Conservation (phyloP, 2,113 vertebrate genomes). For the Grammomys surdaster region DNA sequence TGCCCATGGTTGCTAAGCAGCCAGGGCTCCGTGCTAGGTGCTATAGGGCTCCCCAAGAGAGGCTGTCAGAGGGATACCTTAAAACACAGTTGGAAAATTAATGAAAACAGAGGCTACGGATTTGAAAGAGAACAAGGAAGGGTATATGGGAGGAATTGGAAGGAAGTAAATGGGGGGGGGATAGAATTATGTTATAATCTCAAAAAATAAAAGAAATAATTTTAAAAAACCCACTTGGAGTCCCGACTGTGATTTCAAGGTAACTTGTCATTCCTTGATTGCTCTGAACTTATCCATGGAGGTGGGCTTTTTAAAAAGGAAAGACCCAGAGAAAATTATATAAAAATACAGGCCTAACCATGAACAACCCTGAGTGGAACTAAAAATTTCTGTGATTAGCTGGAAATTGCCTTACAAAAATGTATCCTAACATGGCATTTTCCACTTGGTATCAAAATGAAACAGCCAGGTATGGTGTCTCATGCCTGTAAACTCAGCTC, state of each 20-base stretch:
- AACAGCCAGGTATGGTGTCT: neutral
- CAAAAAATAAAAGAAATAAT: neutral
- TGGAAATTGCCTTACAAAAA: conserved; percentile 57
- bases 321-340: conserved; percentile 55
- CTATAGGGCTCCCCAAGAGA: accelerated
- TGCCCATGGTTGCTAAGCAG: neutral
- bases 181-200: neutral
- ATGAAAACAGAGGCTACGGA: neutral
- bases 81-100: neutral
- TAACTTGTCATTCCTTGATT: neutral
- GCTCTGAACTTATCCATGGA: conserved; percentile 11
- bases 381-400: conserved; percentile 56
- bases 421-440: conserved; percentile 46
- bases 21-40: neutral
- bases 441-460: conserved; percentile 42
- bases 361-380: neutral
- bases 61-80: neutral
- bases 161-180: neutral
- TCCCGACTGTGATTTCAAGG: neutral
- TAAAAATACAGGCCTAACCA: conserved; percentile 11
- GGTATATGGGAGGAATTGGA: neutral
- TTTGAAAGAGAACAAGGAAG: neutral
- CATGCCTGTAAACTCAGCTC: neutral
- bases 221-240: neutral
- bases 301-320: conserved; percentile 13